These are phyloP conservation scores for Silurus asotus DNA, from an alignment of 2,113 vertebrate species.

Conservation along the genomic window DNA sequence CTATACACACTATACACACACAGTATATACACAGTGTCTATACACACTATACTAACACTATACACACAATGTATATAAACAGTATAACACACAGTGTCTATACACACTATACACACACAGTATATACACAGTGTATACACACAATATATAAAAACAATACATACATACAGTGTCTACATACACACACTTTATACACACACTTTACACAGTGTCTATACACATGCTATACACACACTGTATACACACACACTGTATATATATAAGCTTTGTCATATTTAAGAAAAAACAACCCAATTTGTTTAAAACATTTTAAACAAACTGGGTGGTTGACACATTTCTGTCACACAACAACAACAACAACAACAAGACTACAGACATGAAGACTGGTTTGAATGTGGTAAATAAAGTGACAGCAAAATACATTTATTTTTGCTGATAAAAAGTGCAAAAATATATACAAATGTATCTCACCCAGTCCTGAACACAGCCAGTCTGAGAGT, in stretches of 20 bases:
- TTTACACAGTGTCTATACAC: too few species aligned
- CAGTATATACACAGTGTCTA: too few species aligned
- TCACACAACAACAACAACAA: background rate
- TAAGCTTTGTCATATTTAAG: background rate
- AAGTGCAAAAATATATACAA: background rate
- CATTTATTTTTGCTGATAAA: background rate
- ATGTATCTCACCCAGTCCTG: constrained; percentile 43
- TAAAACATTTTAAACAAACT: background rate
- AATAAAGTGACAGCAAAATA: background rate
- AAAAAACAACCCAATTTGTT: background rate
- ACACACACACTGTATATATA: background rate
- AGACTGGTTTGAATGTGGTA: background rate
- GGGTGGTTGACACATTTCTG: background rate
- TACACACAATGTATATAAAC: too few species aligned
- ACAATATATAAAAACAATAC: too few species aligned
- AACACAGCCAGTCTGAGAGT: constrained; percentile 56
- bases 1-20: too few species aligned
- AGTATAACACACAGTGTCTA: too few species aligned
- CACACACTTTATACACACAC: too few species aligned
- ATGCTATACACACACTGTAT: too few species aligned
- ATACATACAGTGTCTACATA: too few species aligned
- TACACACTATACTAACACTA: too few species aligned
- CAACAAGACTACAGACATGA: background rate
- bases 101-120: too few species aligned
- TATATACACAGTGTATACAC: too few species aligned